These are phyloP conservation scores for Pseudotriccus pelzelni DNA, from an alignment of 2,797 vertebrate genomes.

Conservation along the genomic window DNA sequence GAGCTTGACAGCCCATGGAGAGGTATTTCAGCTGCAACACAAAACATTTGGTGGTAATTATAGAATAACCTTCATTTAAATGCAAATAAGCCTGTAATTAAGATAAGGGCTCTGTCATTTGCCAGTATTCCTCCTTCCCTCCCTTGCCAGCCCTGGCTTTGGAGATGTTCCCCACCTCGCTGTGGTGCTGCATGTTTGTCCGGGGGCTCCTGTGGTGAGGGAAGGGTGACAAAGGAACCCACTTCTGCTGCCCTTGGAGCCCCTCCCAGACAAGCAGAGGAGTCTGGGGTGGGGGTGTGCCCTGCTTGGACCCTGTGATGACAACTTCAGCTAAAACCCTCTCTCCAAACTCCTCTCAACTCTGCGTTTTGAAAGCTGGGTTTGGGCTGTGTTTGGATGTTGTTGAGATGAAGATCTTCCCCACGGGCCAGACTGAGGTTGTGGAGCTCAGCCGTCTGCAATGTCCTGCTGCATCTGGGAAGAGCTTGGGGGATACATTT, in stretches of 20 bases:
- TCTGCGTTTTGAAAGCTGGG: neutral
- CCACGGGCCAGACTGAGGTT: fast-evolving
- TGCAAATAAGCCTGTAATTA: slow-evolving; percentile 85
- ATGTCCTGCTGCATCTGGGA: neutral
- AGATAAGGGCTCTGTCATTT: slow-evolving; percentile 82
- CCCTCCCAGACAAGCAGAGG: slow-evolving; percentile 11
- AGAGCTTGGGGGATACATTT: neutral
- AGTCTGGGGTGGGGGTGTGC: neutral
- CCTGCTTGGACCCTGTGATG: neutral
- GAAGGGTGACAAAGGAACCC: neutral
- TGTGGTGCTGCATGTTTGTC: slow-evolving; percentile 58
- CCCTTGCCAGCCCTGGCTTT: slow-evolving; percentile 65
- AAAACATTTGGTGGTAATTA: slow-evolving; percentile 81
- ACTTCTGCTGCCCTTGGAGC: slow-evolving; percentile 40
- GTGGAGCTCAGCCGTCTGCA: neutral
- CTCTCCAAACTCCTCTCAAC: fast-evolving
- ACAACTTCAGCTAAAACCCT: neutral
- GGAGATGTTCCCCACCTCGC: slow-evolving; percentile 64
- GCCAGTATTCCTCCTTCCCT: slow-evolving; percentile 58
- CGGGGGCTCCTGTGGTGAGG: slow-evolving; percentile 21
- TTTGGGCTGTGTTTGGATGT: neutral
- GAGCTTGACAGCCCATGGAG: slow-evolving; percentile 78
- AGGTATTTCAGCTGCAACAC: slow-evolving; percentile 81
- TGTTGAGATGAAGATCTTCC: neutral
- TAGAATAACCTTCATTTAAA: slow-evolving; percentile 85